Percentiles rank a stretch among this genome's conserved stretches.
phyloP scores from a whole-genome alignment of 2,113 vertebrate species.

The Anser cygnoides region DNA sequence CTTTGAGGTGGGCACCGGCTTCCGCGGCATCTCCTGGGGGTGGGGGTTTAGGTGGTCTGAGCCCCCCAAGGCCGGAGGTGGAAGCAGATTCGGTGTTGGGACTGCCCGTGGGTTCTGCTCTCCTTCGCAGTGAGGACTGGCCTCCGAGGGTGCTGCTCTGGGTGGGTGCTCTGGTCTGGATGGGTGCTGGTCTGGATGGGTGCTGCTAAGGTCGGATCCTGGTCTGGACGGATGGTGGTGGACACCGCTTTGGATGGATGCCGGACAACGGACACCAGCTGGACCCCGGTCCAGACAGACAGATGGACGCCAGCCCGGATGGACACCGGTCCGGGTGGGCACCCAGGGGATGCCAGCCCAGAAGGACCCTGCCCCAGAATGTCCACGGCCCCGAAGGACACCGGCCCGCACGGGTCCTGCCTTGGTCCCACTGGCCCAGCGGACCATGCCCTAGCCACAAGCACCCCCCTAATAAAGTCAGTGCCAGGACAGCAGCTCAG shows the following conservation, averaged over 20 bases:
- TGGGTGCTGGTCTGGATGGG: background rate
- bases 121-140: background rate
- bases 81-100: no score
- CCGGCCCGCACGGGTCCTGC: accelerated
- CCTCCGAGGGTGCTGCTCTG: accelerated
- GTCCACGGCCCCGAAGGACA: background rate
- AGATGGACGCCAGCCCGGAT: accelerated
- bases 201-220: background rate
- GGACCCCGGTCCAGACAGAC: background rate
- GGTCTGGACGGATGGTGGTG: background rate
- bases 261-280: background rate
- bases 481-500: accelerated
- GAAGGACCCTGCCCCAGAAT: background rate
- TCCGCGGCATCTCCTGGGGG: background rate
- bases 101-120: accelerated
- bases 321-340: background rate
- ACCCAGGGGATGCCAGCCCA: accelerated
- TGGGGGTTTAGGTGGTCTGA: background rate
- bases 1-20: slow-evolving; percentile 61
- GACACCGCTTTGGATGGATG: background rate
- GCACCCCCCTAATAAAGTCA: background rate
- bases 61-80: accelerated
- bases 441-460: background rate
- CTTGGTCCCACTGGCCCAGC: background rate
- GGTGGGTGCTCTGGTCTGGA: accelerated